These are phyloP conservation scores for Platysteira castanea DNA, from an alignment of 2,113 vertebrate genomes.

Conservation along the genomic window DNA sequence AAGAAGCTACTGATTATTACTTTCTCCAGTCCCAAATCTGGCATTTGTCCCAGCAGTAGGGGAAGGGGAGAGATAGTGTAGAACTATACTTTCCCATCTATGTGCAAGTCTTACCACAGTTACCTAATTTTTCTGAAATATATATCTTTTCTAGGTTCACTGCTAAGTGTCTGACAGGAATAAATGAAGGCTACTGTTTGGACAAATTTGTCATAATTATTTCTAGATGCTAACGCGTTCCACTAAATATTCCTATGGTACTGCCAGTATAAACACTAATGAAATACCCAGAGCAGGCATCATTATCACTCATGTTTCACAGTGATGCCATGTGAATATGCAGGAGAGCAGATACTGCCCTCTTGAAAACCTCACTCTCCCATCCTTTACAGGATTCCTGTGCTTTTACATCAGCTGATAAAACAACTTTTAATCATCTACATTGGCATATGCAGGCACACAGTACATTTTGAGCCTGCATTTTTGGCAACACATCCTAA, in stretches of 20 bases:
- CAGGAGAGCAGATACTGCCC: background rate
- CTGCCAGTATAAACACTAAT: background rate
- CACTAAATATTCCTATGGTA: background rate
- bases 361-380: background rate
- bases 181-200: background rate
- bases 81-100: background rate
- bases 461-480: background rate
- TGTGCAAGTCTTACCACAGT: background rate
- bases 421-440: background rate
- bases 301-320: background rate
- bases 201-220: background rate
- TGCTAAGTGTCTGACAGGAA: background rate
- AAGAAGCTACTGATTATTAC: background rate
- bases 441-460: rapidly evolving
- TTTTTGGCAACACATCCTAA: background rate
- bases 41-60: background rate
- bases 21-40: background rate
- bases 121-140: background rate
- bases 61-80: background rate
- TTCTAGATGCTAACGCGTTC: background rate
- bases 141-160: background rate
- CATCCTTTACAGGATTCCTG: background rate
- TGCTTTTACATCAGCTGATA: background rate
- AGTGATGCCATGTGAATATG: background rate
- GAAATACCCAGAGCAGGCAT: background rate